Conservation (phyloP, 2,113 vertebrate genomes). For the Suricata suricatta region DNA sequence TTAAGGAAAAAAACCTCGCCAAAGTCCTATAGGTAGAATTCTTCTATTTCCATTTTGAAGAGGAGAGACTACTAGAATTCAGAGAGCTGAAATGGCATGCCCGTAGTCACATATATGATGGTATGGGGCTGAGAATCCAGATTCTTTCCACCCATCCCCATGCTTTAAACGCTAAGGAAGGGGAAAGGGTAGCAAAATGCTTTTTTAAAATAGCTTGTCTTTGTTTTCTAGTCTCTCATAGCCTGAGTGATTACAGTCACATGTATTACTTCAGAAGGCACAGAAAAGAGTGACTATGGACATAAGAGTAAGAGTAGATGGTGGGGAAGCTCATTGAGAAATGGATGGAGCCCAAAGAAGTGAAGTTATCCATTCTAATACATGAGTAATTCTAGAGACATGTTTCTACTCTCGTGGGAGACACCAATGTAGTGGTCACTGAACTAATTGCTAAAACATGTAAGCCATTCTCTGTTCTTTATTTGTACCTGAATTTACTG, state of each 20-base stretch:
- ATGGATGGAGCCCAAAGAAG: background rate
- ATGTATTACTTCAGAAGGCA: background rate
- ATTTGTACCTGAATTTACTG: background rate
- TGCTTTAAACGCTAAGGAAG: background rate
- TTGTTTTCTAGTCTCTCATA: background rate
- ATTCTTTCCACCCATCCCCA: background rate
- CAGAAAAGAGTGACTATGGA: background rate
- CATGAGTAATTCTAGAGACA: background rate
- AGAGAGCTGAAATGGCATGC: background rate
- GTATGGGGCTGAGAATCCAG: background rate
- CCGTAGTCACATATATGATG: background rate
- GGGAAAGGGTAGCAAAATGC: background rate
- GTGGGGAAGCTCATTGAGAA: background rate
- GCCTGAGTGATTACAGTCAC: background rate
- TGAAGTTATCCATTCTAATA: background rate
- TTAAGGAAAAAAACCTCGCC: background rate
- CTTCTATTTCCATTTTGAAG: background rate
- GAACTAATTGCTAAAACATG: background rate
- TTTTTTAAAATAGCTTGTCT: background rate
- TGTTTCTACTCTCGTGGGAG: background rate
- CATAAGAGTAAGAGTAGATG: background rate
- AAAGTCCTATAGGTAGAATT: background rate
- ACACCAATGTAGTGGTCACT: background rate
- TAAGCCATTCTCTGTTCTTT: background rate
- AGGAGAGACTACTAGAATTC: background rate